Base-by-base conservation (phyloP, 2,888 invertebrate species). In the Eristalis tenax region DNA sequence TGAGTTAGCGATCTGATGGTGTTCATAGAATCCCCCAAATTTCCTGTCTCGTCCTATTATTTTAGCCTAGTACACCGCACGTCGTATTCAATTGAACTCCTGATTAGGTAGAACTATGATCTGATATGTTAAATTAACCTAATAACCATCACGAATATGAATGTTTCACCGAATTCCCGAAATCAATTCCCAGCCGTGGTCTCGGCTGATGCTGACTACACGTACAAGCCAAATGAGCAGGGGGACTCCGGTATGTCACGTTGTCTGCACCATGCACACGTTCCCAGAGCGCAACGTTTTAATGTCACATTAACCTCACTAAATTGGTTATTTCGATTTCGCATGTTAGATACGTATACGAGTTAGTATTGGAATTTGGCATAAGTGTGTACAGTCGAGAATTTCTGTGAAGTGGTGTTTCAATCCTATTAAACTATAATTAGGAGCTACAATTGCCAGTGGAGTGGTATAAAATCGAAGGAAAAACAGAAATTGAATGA, bases 311-410 rank as follows among this genome's bases (percentile, higher is more conserved):
- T 81, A 77, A 85, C 82, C 85, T 64, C 40, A 77, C 81, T 81
- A 69, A 85, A 85, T 85, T 85, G 73, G 77, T 77, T 85, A 81
- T 85, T 77, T 81, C 81, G 68, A 82, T 77, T 85, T 85, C 75
- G 81, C 76, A 76, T 76, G 71, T 77, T 22, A 13, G 26, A 13
- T 61, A 28, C 35, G 77, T 59, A 63, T 56, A 56, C 40, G 13
- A 38, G n/a, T 38, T 56, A 40, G 35, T 15, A 70, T 78, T 70
- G 50, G 38, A 38, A 70, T 64, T 18, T 35, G 26, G 22, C 6
- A 50, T 66, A 43, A 6, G 64, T 4, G 64, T 43, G 64, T 32
- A 40, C 11, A 59, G 59, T 6, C 18, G 50, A 18, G 50, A 66
- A 64, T 65, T 69, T 50, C 26, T 64, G 71, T 76, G 50, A 23